A percentile compares a stretch with the other conserved stretches of the same genome.
These are phyloP conservation scores for Melanaphis sacchari DNA, from an alignment of 1,140 invertebrate genomes.

Conservation along the genomic window DNA sequence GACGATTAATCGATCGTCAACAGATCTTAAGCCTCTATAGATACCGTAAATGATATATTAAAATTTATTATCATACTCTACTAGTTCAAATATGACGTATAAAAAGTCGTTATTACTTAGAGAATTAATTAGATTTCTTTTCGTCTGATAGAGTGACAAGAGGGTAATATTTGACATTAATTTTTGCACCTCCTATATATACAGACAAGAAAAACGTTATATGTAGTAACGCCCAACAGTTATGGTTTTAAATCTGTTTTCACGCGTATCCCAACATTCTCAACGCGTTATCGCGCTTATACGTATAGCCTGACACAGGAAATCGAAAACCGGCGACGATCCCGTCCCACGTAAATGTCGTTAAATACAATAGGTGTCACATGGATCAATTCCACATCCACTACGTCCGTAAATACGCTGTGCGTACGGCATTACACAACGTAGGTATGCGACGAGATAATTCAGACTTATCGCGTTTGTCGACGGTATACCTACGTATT, in stretches of 20 bases:
- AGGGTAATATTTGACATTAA: neutral
- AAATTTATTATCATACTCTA: no score
- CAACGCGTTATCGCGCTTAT: no score
- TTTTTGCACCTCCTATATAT: neutral
- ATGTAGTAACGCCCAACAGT: no score
- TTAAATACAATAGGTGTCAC: neutral
- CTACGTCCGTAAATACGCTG: neutral
- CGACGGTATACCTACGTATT: neutral
- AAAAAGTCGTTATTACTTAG: neutral
- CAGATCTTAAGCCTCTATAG: neutral
- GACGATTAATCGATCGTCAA: neutral
- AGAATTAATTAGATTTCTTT: neutral
- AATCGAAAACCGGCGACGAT: neutral
- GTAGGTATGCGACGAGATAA: neutral
- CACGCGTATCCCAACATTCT: no score
- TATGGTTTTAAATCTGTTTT: no score
- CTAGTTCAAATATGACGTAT: no score
- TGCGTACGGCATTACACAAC: neutral
- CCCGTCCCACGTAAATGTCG: neutral
- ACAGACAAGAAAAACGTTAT: no score
- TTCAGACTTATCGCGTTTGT: neutral
- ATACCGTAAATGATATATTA: no score
- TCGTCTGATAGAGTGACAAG: neutral
- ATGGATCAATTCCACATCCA: neutral
- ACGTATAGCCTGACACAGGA: no score